Evolutionary conservation across 1,140 invertebrate genomes (phyloP), one percentile per base, ranked within the genome.

Genomic region (Drosophila baimaii): DNA sequence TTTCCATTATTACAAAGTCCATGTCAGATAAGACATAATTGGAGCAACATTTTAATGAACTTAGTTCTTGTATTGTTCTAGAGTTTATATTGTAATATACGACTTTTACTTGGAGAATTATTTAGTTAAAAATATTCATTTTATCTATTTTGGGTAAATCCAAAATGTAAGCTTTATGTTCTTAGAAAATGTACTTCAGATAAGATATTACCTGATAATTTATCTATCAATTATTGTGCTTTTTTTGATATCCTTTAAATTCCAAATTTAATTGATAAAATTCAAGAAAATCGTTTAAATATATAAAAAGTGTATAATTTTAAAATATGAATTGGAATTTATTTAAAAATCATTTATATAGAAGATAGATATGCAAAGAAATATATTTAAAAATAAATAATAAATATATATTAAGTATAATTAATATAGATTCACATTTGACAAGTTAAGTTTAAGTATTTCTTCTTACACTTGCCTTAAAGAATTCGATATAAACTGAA

Each of bases 1-100:
- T 58, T 33, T 25, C 9, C 17, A n/a, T 10, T 3, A n/a, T 49
- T 49, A 23, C 13, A 52, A 52, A 33, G 29, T 52, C 49, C 49
- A 33, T 19, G 12, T 21, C 6, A 1, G 49, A 52, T 52, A 52
- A 52, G 27, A 31, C 5, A 31, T 19, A 46, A n/a, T 15, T 46
- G 7, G 25, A n/a, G 9, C 3, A 12, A 17, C 17, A 21, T 33
- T n/a, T 12, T 6, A 10, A 25, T 47, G 4, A 47, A 25, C 12
- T 44, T 44, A 3, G 12, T 44, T 21, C 2, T 12, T 43, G 19
- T 12, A 27, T 19, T n/a, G n/a, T n/a, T n/a, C n/a, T n/a, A n/a
- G n/a, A n/a, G n/a, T n/a, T n/a, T 39, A 17, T 5, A 39, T 39
- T 39, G 41, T 10, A 12, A 21, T 0, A 21, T 21, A 5, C 0